Evolutionary conservation across 2,113 vertebrate genomes (phyloP).

Genomic region (Galbula dea): DNA sequence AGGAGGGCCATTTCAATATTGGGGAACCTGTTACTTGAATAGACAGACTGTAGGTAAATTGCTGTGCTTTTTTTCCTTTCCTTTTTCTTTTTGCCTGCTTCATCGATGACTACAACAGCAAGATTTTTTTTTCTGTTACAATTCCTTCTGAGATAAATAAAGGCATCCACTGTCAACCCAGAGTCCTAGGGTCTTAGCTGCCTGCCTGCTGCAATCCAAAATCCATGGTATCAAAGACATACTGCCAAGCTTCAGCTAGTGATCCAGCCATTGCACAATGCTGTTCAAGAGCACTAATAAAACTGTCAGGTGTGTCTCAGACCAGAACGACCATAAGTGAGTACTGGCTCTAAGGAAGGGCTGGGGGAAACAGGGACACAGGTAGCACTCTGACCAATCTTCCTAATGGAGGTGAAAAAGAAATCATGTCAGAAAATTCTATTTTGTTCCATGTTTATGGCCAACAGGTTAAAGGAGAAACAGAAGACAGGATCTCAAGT

Average conservation of each 20-base stretch:
- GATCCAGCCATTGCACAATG: conserved; percentile 30
- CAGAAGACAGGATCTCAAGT: neutral
- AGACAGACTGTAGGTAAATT: conserved; percentile 28
- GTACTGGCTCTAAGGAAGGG: neutral
- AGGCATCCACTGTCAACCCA: conserved; percentile 26
- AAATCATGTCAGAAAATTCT: neutral
- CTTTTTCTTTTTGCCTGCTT: neutral
- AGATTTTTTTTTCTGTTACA: neutral
- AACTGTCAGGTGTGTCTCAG: conserved; percentile 45
- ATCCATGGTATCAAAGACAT: conserved; percentile 1
- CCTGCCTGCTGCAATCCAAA: conserved; percentile 7
- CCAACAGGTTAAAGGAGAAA: neutral
- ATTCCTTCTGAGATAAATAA: conserved; percentile 42
- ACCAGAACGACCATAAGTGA: neutral
- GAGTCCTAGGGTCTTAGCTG: neutral
- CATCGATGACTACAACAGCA: neutral
- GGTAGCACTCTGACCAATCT: neutral
- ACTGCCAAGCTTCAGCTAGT: conserved; percentile 18
- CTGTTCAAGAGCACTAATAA: conserved; percentile 5
- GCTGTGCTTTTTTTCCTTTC: neutral
- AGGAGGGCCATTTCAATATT: neutral
- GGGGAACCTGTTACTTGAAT: conserved; percentile 1
- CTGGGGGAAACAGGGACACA: neutral
- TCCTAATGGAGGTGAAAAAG: conserved; percentile 20
- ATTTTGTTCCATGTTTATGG: neutral